Evolutionary conservation across 2,113 vertebrate genomes (phyloP).

Genomic region (Gymnobelideus leadbeateri): DNA sequence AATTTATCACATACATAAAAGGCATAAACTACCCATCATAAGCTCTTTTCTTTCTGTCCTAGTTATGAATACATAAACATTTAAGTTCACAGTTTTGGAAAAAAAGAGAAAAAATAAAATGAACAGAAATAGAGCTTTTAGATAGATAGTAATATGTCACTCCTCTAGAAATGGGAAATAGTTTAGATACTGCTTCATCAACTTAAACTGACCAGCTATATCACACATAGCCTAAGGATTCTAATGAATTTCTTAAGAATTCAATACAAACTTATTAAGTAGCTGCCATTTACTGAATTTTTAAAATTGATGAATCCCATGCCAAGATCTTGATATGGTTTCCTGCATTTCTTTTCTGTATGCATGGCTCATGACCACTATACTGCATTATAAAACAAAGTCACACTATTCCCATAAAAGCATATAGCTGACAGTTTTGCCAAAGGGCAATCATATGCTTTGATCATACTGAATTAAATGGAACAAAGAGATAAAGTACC

Average conservation of each 20-base stretch:
- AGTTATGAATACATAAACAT: background rate
- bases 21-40: background rate
- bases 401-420: background rate
- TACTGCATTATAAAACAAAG: constrained; percentile 36
- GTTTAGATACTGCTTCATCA: constrained; percentile 26
- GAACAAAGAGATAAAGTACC: background rate
- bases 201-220: constrained; percentile 45
- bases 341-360: constrained; percentile 11
- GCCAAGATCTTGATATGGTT: constrained; percentile 21
- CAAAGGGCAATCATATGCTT: background rate
- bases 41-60: background rate
- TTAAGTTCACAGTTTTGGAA: constrained; percentile 19
- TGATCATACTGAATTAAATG: background rate
- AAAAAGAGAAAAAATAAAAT: background rate
- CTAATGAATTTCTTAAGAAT: constrained; percentile 68
- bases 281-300: constrained; percentile 56
- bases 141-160: background rate
- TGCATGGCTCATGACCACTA: constrained; percentile 39
- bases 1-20: background rate
- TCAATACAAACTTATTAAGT: constrained; percentile 70
- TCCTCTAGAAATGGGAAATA: constrained; percentile 34
- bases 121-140: constrained; percentile 20
- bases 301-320: constrained; percentile 64
- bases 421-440: background rate
- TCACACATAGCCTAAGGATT: constrained; percentile 41